phyloP scores from a whole-genome alignment of 2,113 vertebrate species.

The Amazona guildingii region DNA sequence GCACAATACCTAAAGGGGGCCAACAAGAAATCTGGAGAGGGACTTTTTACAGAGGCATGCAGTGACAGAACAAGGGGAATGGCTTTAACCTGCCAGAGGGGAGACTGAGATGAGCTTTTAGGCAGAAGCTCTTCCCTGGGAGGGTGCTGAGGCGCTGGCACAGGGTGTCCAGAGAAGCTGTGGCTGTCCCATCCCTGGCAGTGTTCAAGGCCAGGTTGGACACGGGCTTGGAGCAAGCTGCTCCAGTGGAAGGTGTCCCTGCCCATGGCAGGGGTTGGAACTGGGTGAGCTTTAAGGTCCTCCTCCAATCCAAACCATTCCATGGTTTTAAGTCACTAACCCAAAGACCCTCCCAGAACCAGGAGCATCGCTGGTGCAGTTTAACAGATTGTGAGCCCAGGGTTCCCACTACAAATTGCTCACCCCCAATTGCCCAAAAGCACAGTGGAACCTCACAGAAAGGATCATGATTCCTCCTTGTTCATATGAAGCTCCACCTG shows the following conservation, averaged over 20 bases:
- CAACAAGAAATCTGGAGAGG: too few relatives aligned
- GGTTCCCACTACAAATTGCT: neutral
- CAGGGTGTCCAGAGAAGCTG: too few relatives aligned
- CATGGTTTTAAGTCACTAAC: neutral
- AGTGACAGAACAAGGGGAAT: too few relatives aligned
- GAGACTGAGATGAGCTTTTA: too few relatives aligned
- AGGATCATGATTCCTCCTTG: neutral
- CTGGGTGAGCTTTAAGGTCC: neutral
- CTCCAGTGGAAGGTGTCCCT: neutral
- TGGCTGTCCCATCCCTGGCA: too few relatives aligned
- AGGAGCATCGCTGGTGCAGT: neutral
- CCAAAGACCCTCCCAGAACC: neutral
- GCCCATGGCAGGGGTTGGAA: neutral
- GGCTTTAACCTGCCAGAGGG: too few relatives aligned
- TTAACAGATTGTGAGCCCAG: fast-evolving
- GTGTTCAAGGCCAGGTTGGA: too few relatives aligned
- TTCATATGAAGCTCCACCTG: neutral
- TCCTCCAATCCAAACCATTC: neutral
- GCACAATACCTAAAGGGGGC: neutral
- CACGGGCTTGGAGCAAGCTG: neutral
- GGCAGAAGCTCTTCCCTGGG: too few relatives aligned
- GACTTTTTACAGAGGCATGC: too few relatives aligned
- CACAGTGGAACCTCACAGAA: neutral
- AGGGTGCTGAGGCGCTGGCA: too few relatives aligned
- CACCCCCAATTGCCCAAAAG: fast-evolving